phyloP scores from a whole-genome alignment of 2,797 vertebrate species.

The Cuniculus paca region DNA sequence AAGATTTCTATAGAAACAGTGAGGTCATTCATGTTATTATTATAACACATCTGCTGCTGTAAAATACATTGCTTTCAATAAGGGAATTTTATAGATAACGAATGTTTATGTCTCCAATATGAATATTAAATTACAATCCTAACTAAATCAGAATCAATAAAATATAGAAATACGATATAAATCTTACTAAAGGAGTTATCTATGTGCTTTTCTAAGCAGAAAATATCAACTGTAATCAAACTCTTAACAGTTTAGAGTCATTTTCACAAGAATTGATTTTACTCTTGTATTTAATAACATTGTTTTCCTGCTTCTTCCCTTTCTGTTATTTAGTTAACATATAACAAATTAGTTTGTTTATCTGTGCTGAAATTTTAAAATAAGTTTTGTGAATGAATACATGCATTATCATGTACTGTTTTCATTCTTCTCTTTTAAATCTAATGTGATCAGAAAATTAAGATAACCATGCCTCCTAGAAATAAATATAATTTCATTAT shows the following conservation, averaged over 20 bases:
- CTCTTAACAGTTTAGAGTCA: not conserved
- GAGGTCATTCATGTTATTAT: not conserved
- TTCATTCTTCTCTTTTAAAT: slow-evolving; percentile 6
- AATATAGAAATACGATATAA: not conserved
- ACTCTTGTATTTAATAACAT: not conserved
- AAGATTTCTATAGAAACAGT: slow-evolving; percentile 30
- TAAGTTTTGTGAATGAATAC: not conserved
- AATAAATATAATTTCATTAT: not conserved
- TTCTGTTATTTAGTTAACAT: not conserved
- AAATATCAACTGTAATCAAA: slow-evolving; percentile 27
- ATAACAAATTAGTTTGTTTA: slow-evolving; percentile 5
- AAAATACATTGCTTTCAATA: slow-evolving; percentile 26
- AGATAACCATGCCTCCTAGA: not conserved
- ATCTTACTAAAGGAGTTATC: not conserved
- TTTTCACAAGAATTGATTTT: slow-evolving; percentile 19
- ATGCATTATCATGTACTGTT: not conserved
- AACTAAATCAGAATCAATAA: not conserved
- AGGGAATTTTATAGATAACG: not conserved
- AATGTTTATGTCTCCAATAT: not conserved
- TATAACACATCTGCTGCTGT: not conserved
- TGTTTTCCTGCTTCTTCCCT: not conserved
- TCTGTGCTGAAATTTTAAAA: not conserved
- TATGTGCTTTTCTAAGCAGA: slow-evolving; percentile 30
- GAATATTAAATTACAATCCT: not conserved
- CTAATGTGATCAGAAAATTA: not conserved